phyloP scores from a whole-genome alignment of 2,113 vertebrate species.

The Sinocyclocheilus anophthalmus region DNA sequence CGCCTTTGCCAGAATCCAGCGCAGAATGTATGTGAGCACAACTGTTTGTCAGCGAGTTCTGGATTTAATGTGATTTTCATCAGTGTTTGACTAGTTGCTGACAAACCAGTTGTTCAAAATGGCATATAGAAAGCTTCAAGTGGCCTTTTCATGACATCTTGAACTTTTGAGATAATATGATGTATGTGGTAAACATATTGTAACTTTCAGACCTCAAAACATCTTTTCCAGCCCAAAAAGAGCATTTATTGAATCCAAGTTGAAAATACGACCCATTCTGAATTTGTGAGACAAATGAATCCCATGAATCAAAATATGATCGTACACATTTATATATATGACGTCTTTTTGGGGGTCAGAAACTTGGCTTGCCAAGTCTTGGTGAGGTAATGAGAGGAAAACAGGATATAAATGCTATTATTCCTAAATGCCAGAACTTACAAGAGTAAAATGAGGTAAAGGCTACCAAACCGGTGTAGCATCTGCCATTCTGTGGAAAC shows the following conservation, averaged over 20 bases:
- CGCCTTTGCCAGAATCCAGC: constrained; percentile 1
- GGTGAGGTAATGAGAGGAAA: background rate
- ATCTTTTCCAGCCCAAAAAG: background rate
- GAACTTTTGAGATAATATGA: background rate
- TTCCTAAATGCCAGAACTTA: background rate
- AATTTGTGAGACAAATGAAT: background rate
- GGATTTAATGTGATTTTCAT: constrained; percentile 1
- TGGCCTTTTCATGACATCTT: background rate
- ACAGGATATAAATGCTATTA: background rate
- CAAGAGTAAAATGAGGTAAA: background rate
- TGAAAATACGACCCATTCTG: background rate
- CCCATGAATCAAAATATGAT: background rate
- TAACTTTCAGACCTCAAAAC: background rate
- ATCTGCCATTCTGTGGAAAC: constrained; percentile 4
- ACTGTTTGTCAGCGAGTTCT: background rate
- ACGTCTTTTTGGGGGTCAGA: background rate
- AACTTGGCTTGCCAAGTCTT: background rate
- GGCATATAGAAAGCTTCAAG: background rate
- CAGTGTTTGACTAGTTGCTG: background rate
- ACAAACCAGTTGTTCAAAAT: background rate
- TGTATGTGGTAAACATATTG: background rate
- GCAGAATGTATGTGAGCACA: background rate
- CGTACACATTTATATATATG: background rate
- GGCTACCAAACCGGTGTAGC: background rate
- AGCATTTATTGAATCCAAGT: background rate